Conservation (phyloP, 2,797 vertebrate genomes). For the Antennarius maculatus region DNA sequence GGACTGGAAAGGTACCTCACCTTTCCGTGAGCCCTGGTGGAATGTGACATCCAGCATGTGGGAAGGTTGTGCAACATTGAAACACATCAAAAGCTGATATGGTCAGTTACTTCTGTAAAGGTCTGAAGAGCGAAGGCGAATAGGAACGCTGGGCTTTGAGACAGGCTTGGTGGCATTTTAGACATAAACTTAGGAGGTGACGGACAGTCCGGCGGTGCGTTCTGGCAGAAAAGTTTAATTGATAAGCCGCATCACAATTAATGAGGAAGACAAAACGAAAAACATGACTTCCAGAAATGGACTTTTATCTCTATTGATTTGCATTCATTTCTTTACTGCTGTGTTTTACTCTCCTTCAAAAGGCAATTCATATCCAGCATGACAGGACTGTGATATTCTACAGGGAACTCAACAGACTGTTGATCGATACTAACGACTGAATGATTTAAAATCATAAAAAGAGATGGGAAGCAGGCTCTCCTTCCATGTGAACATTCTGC, state of each 20-base stretch:
- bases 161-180: not conserved
- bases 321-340: not conserved
- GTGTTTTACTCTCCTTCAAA: conserved; percentile 2
- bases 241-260: not conserved
- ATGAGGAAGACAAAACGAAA: not conserved
- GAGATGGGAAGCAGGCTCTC: not conserved
- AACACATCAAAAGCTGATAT: conserved; percentile 59
- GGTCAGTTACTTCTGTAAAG: conserved; percentile 57
- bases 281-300: not conserved
- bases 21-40: conserved; percentile 37
- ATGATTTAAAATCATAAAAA: conserved; percentile 18
- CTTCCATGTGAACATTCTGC: not conserved
- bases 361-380: conserved; percentile 12
- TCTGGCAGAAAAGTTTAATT: conserved; percentile 7
- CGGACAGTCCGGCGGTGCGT: not conserved
- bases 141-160: conserved; percentile 2
- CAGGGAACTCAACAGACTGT: conserved; percentile 12
- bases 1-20: conserved; percentile 27
- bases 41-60: conserved; percentile 53
- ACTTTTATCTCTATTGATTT: not conserved
- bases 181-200: conserved; percentile 4
- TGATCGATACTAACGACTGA: conserved; percentile 40
- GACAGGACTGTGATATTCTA: conserved; percentile 14
- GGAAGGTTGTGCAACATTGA: conserved; percentile 53
- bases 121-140: conserved; percentile 29